Conservation (phyloP, 2,113 vertebrate species). For the Lycaon pictus region DNA sequence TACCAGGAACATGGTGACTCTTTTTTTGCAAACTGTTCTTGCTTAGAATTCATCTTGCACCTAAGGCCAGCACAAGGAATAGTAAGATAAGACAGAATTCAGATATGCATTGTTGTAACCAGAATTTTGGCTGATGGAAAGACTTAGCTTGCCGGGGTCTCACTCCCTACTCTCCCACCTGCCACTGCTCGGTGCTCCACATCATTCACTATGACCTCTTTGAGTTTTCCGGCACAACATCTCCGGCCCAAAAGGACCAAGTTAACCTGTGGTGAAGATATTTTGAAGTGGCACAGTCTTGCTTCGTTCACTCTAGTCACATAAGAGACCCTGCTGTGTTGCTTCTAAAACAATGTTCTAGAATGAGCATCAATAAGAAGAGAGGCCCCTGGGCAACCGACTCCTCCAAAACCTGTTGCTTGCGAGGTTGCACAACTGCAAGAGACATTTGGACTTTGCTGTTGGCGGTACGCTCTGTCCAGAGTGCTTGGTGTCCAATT, state of each 20-base stretch:
- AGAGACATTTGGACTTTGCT: neutral
- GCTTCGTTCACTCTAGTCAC: neutral
- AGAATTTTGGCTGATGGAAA: neutral
- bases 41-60: neutral
- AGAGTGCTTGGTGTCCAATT: neutral
- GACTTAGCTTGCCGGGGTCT: neutral
- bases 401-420: constrained; percentile 18
- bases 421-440: neutral
- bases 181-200: too few relatives aligned
- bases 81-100: neutral
- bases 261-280: neutral
- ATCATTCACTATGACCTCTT: neutral
- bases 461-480: constrained; percentile 55
- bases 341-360: neutral
- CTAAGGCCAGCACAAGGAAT: neutral
- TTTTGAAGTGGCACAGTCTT: neutral
- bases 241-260: neutral
- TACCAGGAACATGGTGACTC: neutral
- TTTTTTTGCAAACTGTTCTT: neutral
- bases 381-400: neutral
- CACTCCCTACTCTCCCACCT: neutral
- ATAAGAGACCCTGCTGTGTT: neutral
- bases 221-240: neutral
- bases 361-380: neutral
- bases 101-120: neutral